Evolutionary conservation across 2,113 vertebrate genomes (phyloP).

Genomic region (Recurvirostra avosetta): DNA sequence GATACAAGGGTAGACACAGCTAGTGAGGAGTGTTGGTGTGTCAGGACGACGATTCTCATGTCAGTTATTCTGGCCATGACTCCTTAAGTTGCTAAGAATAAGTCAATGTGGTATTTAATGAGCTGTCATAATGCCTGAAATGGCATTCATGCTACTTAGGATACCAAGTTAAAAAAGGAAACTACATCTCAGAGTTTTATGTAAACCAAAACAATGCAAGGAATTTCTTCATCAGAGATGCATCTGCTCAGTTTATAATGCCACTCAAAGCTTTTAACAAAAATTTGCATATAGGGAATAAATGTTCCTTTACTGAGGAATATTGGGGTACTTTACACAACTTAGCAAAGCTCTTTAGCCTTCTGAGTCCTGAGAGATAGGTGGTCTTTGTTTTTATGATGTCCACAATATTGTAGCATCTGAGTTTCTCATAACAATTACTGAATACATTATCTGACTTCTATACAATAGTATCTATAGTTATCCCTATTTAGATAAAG

Average conservation of each 20-base stretch:
- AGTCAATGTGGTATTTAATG: slow-evolving; percentile 11
- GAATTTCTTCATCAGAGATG: not conserved
- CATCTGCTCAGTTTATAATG: not conserved
- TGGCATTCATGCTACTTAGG: not conserved
- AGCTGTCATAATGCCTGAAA: not conserved
- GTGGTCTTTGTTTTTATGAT: not conserved
- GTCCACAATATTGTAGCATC: not conserved
- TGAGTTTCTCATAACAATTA: not conserved
- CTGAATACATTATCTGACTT: not conserved
- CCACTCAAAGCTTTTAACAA: not conserved
- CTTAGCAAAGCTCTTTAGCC: not conserved
- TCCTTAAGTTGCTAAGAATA: slow-evolving; percentile 30
- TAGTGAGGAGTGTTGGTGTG: not conserved
- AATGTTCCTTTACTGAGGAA: not conserved
- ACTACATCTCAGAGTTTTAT: not conserved
- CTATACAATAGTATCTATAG: not conserved
- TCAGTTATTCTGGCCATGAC: not conserved
- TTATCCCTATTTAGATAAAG: not conserved
- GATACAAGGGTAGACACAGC: not conserved
- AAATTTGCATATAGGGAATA: not conserved
- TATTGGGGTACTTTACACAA: not conserved
- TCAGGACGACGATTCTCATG: not conserved
- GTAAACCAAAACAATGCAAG: not conserved
- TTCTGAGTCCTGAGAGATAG: not conserved
- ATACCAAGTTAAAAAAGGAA: slow-evolving; percentile 28